Conservation (phyloP, 2,888 invertebrate species). For the Luperina nickerlii region DNA sequence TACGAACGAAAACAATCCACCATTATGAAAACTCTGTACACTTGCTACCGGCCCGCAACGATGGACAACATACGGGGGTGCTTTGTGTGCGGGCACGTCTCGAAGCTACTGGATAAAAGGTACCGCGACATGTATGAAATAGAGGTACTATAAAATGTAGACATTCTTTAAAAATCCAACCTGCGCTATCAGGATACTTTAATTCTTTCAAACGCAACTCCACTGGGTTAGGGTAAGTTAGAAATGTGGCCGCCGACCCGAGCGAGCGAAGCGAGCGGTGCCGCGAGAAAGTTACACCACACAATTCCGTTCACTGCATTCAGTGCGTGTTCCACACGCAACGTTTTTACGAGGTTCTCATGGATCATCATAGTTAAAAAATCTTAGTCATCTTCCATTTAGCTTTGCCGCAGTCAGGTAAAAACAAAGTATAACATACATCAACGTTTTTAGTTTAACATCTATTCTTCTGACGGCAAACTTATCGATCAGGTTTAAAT, state of each 20-base stretch:
- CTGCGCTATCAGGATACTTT: not conserved
- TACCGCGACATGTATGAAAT: not conserved
- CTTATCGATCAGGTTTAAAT: not conserved
- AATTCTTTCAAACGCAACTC: not conserved
- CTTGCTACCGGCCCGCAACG: slow-evolving; percentile 29
- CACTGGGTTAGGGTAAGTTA: not conserved
- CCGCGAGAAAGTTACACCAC: not conserved
- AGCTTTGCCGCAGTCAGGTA: not conserved
- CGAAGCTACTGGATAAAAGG: not conserved
- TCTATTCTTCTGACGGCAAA: not conserved
- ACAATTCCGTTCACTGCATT: not conserved
- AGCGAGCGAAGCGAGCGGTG: not conserved
- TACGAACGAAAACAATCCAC: slow-evolving; percentile 66
- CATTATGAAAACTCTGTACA: slow-evolving; percentile 67
- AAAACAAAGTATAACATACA: not conserved
- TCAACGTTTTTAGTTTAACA: not conserved
- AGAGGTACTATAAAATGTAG: not conserved
- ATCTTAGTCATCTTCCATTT: not conserved
- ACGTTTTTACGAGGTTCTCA: not conserved
- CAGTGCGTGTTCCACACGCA: not conserved
- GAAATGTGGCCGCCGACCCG: not conserved
- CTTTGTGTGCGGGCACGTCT: not conserved
- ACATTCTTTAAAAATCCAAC: not conserved
- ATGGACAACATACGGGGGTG: slow-evolving; percentile 32
- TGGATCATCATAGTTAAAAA: not conserved